Base-by-base conservation (phyloP, 2,888 invertebrate species). In the Plagodis dolabraria region DNA sequence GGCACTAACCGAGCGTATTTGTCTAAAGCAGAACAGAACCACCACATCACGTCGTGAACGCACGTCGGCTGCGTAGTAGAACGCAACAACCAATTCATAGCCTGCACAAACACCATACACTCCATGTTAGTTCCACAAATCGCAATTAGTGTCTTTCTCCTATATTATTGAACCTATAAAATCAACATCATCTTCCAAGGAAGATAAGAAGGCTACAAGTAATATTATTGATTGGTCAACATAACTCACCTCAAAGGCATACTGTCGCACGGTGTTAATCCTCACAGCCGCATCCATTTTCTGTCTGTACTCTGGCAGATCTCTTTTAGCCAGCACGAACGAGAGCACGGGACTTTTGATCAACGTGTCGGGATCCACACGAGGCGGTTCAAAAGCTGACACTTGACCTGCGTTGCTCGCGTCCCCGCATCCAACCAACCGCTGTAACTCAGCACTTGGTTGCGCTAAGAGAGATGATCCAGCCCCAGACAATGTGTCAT, bases 21-120 rank as follows among this genome's bases (percentile, higher is more conserved):
- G 88, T 96, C 96, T 43, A 99, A 92, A 0, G 98, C 96, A 10
- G 96, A 95, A 33, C 98, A 97, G 82, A 99, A 98, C 97, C 98
- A 98, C 99, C 99, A 99, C 83, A 99, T 94, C 8, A 99, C 94
- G 87, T 99, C 99, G 75, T 99, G 99, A 22, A 99, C 94, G 79
- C 98, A 97, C 5, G 96, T 96, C 5, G 98, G 96, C 81, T 98
- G 98, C 0, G 98, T 98, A 0, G 98, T 97, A 53, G 96, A 98
- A 53, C 98, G 94, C 47, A 99, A 89, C 33, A 99, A 89, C 99
- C 99, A 99, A 83, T 99, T 99, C 70, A 99, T 93, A 0, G 98
- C 98, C 94, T 96, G 75, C 0, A 71, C 22, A 49, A 53, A 47
- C 60, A 49, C 10, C 22, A 60, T 8, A 47, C 42, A 9, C 11